A percentile compares a stretch with the other conserved stretches of the same genome.
phyloP scores from a whole-genome alignment of 2,113 vertebrate genomes.

The Xiphorhynchus elegans region DNA sequence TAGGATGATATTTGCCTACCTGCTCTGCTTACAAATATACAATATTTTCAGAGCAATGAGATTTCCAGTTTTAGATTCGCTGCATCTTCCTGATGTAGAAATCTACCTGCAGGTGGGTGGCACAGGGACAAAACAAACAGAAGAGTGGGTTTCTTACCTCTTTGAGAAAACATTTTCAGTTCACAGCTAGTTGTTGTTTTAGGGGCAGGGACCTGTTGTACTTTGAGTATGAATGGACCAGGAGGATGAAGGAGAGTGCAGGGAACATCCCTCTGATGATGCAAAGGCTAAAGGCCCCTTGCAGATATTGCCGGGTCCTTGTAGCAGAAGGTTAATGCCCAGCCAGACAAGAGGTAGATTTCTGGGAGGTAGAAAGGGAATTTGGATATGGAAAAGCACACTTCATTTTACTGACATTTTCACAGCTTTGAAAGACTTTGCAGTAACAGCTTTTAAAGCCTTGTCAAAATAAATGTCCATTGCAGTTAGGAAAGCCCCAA shows the following conservation, averaged over 20 bases:
- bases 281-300: neutral
- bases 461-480: neutral
- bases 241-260: neutral
- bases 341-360: neutral
- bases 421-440: slow-evolving; percentile 14
- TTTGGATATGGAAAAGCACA: neutral
- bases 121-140: neutral
- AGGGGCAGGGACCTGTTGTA: neutral
- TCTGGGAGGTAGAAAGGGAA: neutral
- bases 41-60: neutral
- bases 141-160: neutral
- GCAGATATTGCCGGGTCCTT: neutral
- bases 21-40: neutral
- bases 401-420: neutral
- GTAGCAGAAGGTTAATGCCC: neutral
- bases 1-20: neutral
- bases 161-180: neutral
- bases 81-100: neutral
- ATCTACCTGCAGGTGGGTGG: neutral
- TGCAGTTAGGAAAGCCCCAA: neutral
- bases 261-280: neutral
- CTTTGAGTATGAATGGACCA: neutral
- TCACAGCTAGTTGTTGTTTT: neutral
- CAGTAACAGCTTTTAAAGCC: neutral
- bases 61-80: neutral